Conservation (phyloP, 2,113 vertebrate genomes). For the Phaetusa simplex region DNA sequence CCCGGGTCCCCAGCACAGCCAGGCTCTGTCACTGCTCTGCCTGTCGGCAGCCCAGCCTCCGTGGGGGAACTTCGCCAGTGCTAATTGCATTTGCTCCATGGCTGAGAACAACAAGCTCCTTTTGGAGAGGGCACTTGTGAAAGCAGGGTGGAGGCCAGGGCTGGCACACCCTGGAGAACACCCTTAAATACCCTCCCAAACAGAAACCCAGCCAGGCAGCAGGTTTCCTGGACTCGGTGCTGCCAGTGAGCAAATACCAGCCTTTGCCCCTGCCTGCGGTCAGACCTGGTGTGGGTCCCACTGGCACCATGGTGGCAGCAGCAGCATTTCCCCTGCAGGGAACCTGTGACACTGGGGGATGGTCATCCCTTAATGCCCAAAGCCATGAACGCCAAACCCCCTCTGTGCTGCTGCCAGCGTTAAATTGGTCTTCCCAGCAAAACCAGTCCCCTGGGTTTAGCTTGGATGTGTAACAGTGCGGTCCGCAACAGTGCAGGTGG, state of each 20-base stretch:
- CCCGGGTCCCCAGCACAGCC: neutral
- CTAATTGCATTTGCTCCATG: neutral
- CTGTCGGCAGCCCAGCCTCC: rapidly evolving
- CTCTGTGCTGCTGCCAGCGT: neutral
- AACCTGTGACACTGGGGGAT: neutral
- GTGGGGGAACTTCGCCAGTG: neutral
- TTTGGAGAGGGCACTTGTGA: constrained; percentile 11
- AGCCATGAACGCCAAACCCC: rapidly evolving
- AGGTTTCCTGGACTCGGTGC: neutral
- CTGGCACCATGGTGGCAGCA: neutral
- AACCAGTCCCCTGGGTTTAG: neutral
- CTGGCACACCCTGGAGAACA: constrained; percentile 58
- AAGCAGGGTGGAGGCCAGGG: constrained; percentile 52
- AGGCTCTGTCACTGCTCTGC: neutral
- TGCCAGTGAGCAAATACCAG: neutral
- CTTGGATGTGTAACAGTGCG: neutral
- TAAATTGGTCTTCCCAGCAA: neutral
- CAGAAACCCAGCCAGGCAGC: constrained; percentile 45
- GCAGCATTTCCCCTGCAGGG: neutral
- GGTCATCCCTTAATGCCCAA: rapidly evolving
- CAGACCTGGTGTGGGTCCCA: too few species aligned
- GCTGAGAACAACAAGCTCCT: constrained; percentile 44
- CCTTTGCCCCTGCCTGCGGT: rapidly evolving
- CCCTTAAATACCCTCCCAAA: constrained; percentile 52
- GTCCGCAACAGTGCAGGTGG: rapidly evolving